Conservation (phyloP, 2,797 vertebrate genomes). For the Anguilla pacifica region DNA sequence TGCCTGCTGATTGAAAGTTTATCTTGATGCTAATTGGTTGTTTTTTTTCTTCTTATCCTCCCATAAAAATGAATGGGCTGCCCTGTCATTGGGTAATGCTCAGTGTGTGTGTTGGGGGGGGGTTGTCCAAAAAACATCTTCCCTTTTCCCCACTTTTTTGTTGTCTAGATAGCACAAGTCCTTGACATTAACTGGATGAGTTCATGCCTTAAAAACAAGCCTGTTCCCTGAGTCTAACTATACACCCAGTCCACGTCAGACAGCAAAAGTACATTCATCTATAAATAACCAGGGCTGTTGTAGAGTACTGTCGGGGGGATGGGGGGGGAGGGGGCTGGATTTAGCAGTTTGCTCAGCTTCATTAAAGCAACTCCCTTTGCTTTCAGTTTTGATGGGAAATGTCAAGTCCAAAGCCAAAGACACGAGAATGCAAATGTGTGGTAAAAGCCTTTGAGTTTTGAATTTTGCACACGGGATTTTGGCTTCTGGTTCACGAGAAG, state of each 20-base stretch:
- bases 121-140: conserved; percentile 28
- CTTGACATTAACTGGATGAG: conserved; percentile 53
- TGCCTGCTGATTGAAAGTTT: neutral
- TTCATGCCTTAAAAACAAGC: conserved; percentile 48
- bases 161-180: conserved; percentile 32
- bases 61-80: neutral
- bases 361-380: neutral
- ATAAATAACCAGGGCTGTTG: conserved; percentile 45
- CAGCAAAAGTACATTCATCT: conserved; percentile 48
- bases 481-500: neutral
- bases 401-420: neutral
- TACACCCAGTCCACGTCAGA: conserved; percentile 52
- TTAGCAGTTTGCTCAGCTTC: neutral
- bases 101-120: neutral
- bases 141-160: neutral
- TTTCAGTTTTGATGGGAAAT: neutral
- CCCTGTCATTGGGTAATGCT: neutral
- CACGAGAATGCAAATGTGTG: neutral
- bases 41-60: neutral
- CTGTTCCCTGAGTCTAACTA: conserved; percentile 46
- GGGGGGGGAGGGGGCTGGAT: neutral
- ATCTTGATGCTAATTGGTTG: neutral
- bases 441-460: neutral
- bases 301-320: conserved; percentile 32
- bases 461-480: neutral